phyloP scores from a whole-genome alignment of 92 coral and sea anemone genomes.

The Chrysogorgia sp. region DNA sequence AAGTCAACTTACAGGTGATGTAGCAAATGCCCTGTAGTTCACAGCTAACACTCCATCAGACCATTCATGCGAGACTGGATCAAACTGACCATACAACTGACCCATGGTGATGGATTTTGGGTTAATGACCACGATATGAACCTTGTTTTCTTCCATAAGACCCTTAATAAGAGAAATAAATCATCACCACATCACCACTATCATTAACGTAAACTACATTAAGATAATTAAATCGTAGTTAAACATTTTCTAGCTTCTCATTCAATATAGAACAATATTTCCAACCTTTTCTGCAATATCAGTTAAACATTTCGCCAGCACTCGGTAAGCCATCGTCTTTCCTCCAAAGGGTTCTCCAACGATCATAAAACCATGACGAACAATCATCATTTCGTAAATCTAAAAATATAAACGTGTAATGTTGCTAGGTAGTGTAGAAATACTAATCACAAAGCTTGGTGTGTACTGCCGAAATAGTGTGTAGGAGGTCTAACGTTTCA shows the following conservation, averaged over 20 bases:
- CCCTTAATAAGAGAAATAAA: slow-evolving; percentile 49
- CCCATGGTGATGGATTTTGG: slow-evolving; percentile 99
- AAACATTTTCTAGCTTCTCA: background rate
- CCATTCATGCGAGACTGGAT: slow-evolving; percentile 99
- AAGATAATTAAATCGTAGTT: background rate
- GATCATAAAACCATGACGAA: slow-evolving; percentile 99
- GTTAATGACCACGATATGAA: slow-evolving; percentile 86
- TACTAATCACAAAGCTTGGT: background rate
- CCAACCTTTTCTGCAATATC: slow-evolving; percentile 89
- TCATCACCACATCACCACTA: too few species aligned
- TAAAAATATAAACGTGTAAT: background rate
- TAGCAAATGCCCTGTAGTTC: slow-evolving; percentile 96
- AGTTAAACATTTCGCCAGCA: slow-evolving; percentile 82
- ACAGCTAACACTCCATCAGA: slow-evolving; percentile 98
- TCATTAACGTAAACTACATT: too few species aligned
- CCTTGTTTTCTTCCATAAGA: slow-evolving; percentile 95
- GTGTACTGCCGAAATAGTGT: too few species aligned
- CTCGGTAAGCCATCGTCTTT: slow-evolving; percentile 91
- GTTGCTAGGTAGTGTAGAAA: too few species aligned
- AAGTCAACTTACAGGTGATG: slow-evolving; percentile 75
- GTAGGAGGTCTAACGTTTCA: too few species aligned
- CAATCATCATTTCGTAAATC: slow-evolving; percentile 99
- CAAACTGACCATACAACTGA: slow-evolving; percentile 97
- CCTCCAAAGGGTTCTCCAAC: slow-evolving; percentile 99
- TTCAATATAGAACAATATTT: background rate